Percentiles rank a stretch among this genome's conserved stretches.
These are phyloP conservation scores for Anseranas semipalmata DNA, from an alignment of 2,113 vertebrate genomes.

Conservation along the genomic window DNA sequence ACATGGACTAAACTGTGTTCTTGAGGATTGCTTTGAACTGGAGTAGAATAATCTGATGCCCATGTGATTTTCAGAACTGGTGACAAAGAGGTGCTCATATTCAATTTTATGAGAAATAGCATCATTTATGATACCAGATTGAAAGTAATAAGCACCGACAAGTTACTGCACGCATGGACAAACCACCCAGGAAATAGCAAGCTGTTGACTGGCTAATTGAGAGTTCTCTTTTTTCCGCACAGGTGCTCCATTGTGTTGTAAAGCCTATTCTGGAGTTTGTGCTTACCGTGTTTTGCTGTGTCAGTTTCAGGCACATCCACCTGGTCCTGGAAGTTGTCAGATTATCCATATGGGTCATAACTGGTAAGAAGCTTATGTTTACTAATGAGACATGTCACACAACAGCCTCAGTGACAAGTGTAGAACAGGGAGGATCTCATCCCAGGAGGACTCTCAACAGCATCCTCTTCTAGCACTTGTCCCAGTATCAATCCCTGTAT, in stretches of 20 bases:
- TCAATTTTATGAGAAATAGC: background rate
- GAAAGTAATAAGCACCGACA: background rate
- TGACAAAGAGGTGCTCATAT: background rate
- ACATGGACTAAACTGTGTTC: background rate
- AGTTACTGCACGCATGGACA: background rate
- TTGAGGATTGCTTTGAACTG: background rate
- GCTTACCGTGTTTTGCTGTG: background rate
- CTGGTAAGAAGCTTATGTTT: rapidly evolving
- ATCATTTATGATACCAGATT: background rate
- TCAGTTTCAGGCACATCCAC: background rate
- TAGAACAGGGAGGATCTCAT: background rate
- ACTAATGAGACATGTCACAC: background rate
- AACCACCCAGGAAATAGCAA: constrained; percentile 37
- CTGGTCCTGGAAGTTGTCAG: background rate
- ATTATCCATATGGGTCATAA: background rate
- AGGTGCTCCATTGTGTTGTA: background rate
- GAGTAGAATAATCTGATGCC: background rate
- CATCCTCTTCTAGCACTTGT: background rate
- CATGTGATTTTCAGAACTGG: background rate
- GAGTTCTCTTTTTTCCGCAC: too few species aligned
- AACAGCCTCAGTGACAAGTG: background rate
- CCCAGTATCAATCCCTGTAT: background rate
- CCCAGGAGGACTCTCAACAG: background rate
- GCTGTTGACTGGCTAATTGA: background rate
- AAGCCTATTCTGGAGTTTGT: background rate